Conservation (phyloP, 2,888 invertebrate genomes). For the Choreutis nemorana region DNA sequence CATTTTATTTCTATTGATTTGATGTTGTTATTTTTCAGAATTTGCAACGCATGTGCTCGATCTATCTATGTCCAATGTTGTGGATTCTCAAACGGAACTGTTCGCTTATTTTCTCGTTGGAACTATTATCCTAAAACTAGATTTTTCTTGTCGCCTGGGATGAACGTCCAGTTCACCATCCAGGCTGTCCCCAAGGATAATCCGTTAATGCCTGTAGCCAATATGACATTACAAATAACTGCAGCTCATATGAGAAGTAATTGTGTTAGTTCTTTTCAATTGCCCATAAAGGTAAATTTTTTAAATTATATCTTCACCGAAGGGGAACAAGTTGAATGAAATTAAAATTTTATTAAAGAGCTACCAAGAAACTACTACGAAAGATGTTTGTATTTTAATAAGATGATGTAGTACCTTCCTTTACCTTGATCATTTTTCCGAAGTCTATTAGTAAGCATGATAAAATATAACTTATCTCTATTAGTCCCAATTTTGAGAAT, state of each 20-base stretch:
- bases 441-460: too few species aligned
- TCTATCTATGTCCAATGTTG: conserved; percentile 32
- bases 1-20: too few species aligned
- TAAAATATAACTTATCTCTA: too few species aligned
- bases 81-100: conserved; percentile 31
- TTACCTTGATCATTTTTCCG: too few species aligned
- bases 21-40: conserved; percentile 20
- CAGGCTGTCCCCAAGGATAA: conserved; percentile 24
- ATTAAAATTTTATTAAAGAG: conserved; percentile 1
- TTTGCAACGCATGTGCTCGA: conserved; percentile 27
- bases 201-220: conserved; percentile 20
- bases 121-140: conserved; percentile 30
- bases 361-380: neutral
- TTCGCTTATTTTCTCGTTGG: conserved; percentile 36
- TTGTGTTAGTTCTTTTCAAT: conserved; percentile 30
- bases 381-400: conserved; percentile 2
- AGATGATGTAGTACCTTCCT: too few species aligned
- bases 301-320: conserved; percentile 18
- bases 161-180: conserved; percentile 22
- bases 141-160: conserved; percentile 33
- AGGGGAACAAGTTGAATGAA: too few species aligned
- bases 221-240: conserved; percentile 28
- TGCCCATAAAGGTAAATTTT: conserved; percentile 34
- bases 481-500: too few species aligned
- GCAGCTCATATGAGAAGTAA: conserved; percentile 32